These are phyloP conservation scores for Periphyllus acericola DNA, from an alignment of 2,888 invertebrate species.

Conservation along the genomic window DNA sequence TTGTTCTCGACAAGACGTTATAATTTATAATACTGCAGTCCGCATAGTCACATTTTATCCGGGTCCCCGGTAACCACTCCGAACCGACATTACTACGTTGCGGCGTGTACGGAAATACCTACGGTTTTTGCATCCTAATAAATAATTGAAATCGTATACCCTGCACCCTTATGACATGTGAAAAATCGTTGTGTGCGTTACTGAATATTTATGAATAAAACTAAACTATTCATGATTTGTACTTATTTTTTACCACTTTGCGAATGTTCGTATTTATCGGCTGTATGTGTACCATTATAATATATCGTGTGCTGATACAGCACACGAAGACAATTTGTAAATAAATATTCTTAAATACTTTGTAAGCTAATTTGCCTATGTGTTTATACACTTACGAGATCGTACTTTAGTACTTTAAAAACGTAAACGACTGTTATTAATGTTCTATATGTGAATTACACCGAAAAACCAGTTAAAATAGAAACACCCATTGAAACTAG, in stretches of 20 bases:
- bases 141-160: neutral
- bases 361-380: no score
- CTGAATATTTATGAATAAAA: neutral
- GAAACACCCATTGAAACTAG: constrained; percentile 29
- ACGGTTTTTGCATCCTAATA: neutral
- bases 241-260: neutral
- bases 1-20: no score
- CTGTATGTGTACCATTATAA: no score
- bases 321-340: neutral
- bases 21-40: no score
- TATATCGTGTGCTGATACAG: neutral
- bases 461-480: constrained; percentile 5
- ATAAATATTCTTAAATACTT: neutral
- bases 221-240: neutral
- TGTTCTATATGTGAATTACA: neutral
- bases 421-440: constrained; percentile 3
- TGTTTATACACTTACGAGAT: neutral
- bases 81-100: no score
- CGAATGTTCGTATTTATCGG: neutral
- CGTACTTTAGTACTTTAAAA: neutral
- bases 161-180: neutral
- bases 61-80: no score
- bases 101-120: no score
- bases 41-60: no score
- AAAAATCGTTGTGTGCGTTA: neutral